A percentile compares a stretch with the other conserved stretches of the same genome.
Conservation (phyloP, 2,888 invertebrate genomes). For the Phyto melanocephala region DNA sequence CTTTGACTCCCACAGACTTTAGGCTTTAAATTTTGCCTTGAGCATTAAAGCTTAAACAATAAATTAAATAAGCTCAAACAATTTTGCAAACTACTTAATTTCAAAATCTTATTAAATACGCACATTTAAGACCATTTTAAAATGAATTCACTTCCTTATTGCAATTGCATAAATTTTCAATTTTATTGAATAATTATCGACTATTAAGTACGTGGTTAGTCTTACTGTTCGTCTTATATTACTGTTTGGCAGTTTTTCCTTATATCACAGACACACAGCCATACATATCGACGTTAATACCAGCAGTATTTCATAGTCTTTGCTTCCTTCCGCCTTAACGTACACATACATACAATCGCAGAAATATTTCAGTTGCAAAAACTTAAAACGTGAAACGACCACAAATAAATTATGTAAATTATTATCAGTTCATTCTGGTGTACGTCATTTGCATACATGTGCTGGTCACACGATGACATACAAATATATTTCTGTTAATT, state of each 20-base stretch:
- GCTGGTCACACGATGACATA: background rate
- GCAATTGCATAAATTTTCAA: background rate
- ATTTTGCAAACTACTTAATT: background rate
- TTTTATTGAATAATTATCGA: constrained; percentile 1
- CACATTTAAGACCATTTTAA: background rate
- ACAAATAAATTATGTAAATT: constrained; percentile 28
- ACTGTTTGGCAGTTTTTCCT: background rate
- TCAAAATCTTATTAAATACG: background rate
- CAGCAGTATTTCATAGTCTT: background rate
- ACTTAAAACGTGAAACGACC: background rate
- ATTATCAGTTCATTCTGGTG: background rate
- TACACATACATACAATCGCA: no score
- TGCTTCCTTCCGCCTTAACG: background rate
- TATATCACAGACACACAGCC: background rate
- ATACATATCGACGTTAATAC: background rate
- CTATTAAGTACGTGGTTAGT: background rate
- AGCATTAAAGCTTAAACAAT: no score
- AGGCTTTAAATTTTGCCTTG: no score
- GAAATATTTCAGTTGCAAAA: background rate
- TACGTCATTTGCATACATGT: constrained; percentile 15
- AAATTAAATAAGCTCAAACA: background rate
- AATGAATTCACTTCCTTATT: background rate
- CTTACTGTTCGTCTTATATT: background rate
- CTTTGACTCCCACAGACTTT: no score
- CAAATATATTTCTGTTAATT: constrained; percentile 22